A percentile compares a stretch with the other conserved stretches of the same genome.
These are phyloP conservation scores for Onthophagus sagittarius DNA, from an alignment of 2,888 invertebrate species.

Conservation along the genomic window DNA sequence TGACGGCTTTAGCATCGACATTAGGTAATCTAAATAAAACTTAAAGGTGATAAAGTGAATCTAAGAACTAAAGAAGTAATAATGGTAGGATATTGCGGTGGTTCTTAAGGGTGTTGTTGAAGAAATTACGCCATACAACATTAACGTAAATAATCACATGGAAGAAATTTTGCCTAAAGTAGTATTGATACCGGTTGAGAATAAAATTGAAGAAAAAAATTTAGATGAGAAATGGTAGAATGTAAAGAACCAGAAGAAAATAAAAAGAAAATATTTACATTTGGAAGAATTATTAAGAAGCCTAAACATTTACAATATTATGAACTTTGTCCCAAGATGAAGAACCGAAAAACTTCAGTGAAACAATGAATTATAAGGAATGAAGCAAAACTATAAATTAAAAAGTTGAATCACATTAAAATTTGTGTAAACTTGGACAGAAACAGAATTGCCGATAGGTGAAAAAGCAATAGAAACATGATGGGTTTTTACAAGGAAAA, in stretches of 20 bases:
- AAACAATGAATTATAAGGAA: conserved; percentile 13
- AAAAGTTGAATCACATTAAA: no score
- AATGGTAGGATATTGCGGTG: no score
- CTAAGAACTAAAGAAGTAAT: no score
- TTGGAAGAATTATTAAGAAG: conserved; percentile 8
- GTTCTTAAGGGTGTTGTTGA: conserved; percentile 33
- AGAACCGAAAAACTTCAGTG: conserved; percentile 3
- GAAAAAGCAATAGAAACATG: no score
- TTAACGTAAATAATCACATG: conserved; percentile 13
- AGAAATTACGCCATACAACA: conserved; percentile 19
- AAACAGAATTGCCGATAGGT: no score
- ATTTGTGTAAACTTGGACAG: no score
- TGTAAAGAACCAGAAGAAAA: conserved; percentile 14
- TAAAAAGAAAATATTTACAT: conserved; percentile 5
- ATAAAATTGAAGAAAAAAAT: conserved; percentile 8
- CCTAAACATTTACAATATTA: conserved; percentile 21
- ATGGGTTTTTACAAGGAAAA: no score
- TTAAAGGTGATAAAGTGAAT: no score
- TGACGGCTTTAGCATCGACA: conserved; percentile 24
- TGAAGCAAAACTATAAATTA: conserved; percentile 29
- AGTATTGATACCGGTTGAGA: conserved; percentile 1
- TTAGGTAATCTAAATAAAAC: no score
- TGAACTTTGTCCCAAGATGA: conserved; percentile 18
- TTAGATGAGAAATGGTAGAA: conserved; percentile 18
- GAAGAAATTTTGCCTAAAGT: neutral